Conservation (phyloP, 2,888 invertebrate genomes). For the Phlogophora meticulosa region DNA sequence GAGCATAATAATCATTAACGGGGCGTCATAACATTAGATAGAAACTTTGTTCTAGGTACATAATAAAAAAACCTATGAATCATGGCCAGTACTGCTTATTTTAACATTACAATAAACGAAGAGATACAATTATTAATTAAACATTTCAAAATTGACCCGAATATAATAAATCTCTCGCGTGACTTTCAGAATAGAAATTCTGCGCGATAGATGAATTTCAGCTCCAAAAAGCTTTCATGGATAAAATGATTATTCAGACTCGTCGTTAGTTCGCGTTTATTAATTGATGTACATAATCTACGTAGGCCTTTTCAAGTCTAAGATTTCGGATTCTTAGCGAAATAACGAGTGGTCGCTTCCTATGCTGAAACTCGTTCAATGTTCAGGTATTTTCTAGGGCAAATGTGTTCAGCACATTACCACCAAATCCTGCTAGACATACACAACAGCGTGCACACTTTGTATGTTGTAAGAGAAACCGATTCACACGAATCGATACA, state of each 20-base stretch:
- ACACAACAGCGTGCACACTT: constrained; percentile 27
- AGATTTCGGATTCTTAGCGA: constrained; percentile 29
- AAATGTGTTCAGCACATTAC: constrained; percentile 50
- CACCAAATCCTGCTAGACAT: constrained; percentile 33
- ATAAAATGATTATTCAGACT: constrained; percentile 33
- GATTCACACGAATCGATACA: constrained; percentile 40
- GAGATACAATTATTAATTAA: constrained; percentile 13
- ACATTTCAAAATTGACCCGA: constrained; percentile 42
- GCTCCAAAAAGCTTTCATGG: constrained; percentile 33
- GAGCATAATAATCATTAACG: not conserved
- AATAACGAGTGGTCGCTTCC: constrained; percentile 23
- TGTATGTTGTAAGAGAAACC: constrained; percentile 42
- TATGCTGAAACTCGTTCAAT: constrained; percentile 43
- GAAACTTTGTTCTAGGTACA: not conserved
- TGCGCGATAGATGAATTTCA: constrained; percentile 16
- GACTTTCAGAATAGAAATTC: constrained; percentile 24
- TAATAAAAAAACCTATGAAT: not conserved
- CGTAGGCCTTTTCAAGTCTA: constrained; percentile 56
- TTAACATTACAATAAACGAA: not conserved
- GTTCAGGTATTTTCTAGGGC: constrained; percentile 49
- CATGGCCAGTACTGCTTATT: not conserved
- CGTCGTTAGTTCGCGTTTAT: constrained; percentile 31
- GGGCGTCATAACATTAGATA: too few relatives aligned
- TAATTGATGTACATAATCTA: constrained; percentile 44
- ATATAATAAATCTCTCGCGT: constrained; percentile 32